Evolutionary conservation across 2,797 vertebrate species (phyloP).

Genomic region (Sciurus carolinensis): DNA sequence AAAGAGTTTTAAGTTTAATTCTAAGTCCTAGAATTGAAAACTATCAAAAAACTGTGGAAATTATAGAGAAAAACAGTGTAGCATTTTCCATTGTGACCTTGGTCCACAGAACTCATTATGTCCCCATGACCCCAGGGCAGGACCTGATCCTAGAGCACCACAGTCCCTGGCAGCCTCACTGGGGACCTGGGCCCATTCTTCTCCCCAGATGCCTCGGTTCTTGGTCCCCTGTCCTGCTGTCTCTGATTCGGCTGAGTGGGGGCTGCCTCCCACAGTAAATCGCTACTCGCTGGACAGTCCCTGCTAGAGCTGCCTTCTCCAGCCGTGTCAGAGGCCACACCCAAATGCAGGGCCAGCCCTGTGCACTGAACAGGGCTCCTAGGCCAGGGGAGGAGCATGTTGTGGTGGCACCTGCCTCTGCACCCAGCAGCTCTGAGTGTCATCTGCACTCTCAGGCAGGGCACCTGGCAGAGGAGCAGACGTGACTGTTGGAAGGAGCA

Average conservation of each 20-base stretch:
- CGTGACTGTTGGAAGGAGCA: not conserved
- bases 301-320: not conserved
- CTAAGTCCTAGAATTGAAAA: not conserved
- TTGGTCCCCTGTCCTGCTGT: not conserved
- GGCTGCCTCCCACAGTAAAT: not conserved
- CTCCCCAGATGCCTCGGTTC: not conserved
- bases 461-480: too few relatives aligned
- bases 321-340: not conserved
- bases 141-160: not conserved
- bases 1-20: not conserved
- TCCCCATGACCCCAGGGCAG: not conserved
- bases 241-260: not conserved
- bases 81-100: not conserved
- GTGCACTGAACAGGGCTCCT: accelerated
- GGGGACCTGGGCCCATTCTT: accelerated
- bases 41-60: not conserved
- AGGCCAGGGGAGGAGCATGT: not conserved
- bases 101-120: accelerated
- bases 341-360: not conserved
- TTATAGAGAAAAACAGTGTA: not conserved
- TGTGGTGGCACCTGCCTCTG: not conserved
- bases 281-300: not conserved
- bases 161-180: accelerated
- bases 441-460: not conserved
- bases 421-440: not conserved